Base-by-base conservation (phyloP, 1,140 invertebrate species). In the Anadara kagoshimensis region DNA sequence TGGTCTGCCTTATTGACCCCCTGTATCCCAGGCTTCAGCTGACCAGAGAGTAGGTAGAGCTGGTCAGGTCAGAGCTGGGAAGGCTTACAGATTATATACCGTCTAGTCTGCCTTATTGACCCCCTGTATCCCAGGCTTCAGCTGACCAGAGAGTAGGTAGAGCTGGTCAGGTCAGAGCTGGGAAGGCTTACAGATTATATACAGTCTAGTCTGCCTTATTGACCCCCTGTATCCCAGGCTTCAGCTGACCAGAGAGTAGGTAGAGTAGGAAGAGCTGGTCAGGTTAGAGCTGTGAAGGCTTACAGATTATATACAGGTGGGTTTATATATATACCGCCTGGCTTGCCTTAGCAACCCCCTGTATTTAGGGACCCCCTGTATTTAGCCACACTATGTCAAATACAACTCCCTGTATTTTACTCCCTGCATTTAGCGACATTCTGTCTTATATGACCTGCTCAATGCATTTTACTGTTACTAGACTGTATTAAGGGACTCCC, bases 1-100 rank as follows among this genome's bases (percentile, higher is more conserved):
- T n/a, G n/a, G n/a, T n/a, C n/a, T n/a, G n/a, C n/a, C n/a, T n/a
- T n/a, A n/a, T n/a, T n/a, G n/a, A n/a, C 93, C 96, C 45, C 94
- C 97, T 0, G 92, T 96, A 16, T 97, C 96, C 3, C 93, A 94
- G 90, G 95, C 96, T 12, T 96, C 96, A 16, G 97, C 97, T 0
- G 90, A 94, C 59, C 98, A 99, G 89, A 90, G 97, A 78, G 95
- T 97, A 8, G 98, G 98, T 0, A 90, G 96, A 97, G 96, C 97
- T 10, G 98, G 98, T 0, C 90, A 98, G 54, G 92, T 95, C 5
- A 90, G 92, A 66, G 90, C 93, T 1, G 98, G 98, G 51, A 96
- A 97, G 90, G 94, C 94, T 22, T 94, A 91, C 84, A 88, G 92
- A 64, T 76, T 92, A 1, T 92, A 91, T 79, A 89, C 92, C 75